These are phyloP conservation scores for Spodoptera litura DNA, from an alignment of 1,140 invertebrate genomes.

Conservation along the genomic window DNA sequence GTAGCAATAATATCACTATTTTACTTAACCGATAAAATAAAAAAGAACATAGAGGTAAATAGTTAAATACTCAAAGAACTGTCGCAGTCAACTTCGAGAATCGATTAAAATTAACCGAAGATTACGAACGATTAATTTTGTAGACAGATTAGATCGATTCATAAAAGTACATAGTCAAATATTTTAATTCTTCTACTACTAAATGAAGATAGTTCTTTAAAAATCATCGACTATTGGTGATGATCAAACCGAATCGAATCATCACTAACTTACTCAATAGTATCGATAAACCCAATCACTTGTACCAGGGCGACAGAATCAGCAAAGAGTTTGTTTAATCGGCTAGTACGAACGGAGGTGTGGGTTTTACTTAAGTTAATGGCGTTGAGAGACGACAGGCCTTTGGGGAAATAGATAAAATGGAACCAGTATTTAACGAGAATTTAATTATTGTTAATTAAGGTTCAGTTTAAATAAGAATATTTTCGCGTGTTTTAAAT, in stretches of 20 bases:
- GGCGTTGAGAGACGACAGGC: background rate
- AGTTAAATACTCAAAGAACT: too few relatives aligned
- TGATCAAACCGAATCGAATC: constrained; percentile 18
- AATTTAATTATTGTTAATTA: constrained; percentile 10
- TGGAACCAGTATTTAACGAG: background rate
- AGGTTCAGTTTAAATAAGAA: too few relatives aligned
- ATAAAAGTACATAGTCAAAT: too few relatives aligned
- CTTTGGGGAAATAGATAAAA: constrained; percentile 21
- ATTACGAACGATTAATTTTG: too few relatives aligned
- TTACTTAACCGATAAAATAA: background rate
- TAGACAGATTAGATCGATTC: too few relatives aligned
- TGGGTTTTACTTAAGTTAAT: constrained; percentile 31
- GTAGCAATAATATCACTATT: background rate
- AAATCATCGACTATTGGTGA: background rate
- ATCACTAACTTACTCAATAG: constrained; percentile 26
- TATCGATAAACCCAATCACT: constrained; percentile 34
- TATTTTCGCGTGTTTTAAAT: too few relatives aligned
- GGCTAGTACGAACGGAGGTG: constrained; percentile 6
- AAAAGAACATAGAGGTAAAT: too few relatives aligned
- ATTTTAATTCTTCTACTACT: too few relatives aligned
- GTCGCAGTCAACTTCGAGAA: too few relatives aligned
- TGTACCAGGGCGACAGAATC: constrained; percentile 10
- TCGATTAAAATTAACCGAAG: too few relatives aligned
- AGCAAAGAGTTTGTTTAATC: constrained; percentile 1
- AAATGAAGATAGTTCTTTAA: too few relatives aligned